Percentiles rank a stretch among this genome's conserved stretches.
These are phyloP conservation scores for Semibalanus balanoides DNA, from an alignment of 1,140 invertebrate genomes.

Conservation along the genomic window DNA sequence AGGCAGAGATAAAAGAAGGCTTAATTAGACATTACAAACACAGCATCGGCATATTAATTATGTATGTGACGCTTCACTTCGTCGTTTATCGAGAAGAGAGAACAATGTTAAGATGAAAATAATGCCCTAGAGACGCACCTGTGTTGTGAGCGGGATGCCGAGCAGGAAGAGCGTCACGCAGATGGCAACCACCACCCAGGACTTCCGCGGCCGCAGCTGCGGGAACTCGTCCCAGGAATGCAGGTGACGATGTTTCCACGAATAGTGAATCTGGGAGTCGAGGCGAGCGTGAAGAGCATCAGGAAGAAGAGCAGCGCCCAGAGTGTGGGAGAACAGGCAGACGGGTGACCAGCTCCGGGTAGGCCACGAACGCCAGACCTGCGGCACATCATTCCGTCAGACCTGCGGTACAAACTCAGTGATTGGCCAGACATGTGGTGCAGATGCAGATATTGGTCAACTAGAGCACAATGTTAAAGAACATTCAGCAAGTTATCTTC, in stretches of 20 bases:
- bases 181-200: slow-evolving; percentile 40
- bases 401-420: too few species aligned
- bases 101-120: too few species aligned
- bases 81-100: too few species aligned
- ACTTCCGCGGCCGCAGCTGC: slow-evolving; percentile 39
- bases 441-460: too few species aligned
- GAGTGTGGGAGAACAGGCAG: slow-evolving; percentile 27
- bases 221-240: slow-evolving; percentile 35
- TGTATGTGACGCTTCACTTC: not conserved
- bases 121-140: not conserved
- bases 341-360: slow-evolving; percentile 29
- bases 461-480: too few species aligned
- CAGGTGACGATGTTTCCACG: slow-evolving; percentile 34
- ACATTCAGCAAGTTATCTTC: too few species aligned
- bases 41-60: not conserved
- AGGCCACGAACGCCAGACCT: slow-evolving; percentile 29
- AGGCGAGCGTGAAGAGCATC: slow-evolving; percentile 36
- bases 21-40: too few species aligned
- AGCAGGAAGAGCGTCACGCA: slow-evolving; percentile 44
- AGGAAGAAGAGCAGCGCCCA: slow-evolving; percentile 43
- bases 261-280: slow-evolving; percentile 24
- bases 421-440: too few species aligned
- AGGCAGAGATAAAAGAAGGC: too few species aligned
- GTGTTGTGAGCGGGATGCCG: slow-evolving; percentile 47
- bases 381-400: too few species aligned